These are phyloP conservation scores for Artemisiospiza belli DNA, from an alignment of 2,113 vertebrate genomes.

Conservation along the genomic window DNA sequence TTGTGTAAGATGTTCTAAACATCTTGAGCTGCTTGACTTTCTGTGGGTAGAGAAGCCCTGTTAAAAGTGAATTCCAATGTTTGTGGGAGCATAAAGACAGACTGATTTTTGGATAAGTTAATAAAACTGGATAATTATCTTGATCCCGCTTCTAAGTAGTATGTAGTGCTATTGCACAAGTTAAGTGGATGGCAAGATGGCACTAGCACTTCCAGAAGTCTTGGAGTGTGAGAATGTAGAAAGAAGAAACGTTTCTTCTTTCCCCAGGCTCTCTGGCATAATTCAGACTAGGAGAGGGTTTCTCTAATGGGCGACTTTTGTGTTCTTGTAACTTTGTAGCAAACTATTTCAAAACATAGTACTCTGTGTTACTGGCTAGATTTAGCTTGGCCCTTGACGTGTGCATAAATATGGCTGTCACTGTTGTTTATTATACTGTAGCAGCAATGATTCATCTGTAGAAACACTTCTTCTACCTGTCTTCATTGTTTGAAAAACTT, in stretches of 20 bases:
- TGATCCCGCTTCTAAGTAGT: not conserved
- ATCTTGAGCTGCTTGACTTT: not conserved
- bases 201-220: not conserved
- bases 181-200: not conserved
- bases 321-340: not conserved
- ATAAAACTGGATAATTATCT: not conserved
- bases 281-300: not conserved
- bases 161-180: not conserved
- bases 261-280: not conserved
- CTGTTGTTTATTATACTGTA: not conserved
- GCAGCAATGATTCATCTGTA: not conserved
- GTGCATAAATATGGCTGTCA: fast-evolving
- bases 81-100: not conserved
- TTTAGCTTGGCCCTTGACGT: not conserved
- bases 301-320: not conserved
- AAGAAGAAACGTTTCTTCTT: not conserved
- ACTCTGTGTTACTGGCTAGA: not conserved
- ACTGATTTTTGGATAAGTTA: not conserved
- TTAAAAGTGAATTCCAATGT: not conserved
- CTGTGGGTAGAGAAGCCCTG: not conserved
- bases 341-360: not conserved
- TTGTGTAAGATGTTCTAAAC: not conserved
- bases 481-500: not conserved
- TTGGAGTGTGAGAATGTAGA: not conserved
- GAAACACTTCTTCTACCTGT: not conserved